Evolutionary conservation across 2,113 vertebrate species (phyloP).

Genomic region (Vulpes lagopus): DNA sequence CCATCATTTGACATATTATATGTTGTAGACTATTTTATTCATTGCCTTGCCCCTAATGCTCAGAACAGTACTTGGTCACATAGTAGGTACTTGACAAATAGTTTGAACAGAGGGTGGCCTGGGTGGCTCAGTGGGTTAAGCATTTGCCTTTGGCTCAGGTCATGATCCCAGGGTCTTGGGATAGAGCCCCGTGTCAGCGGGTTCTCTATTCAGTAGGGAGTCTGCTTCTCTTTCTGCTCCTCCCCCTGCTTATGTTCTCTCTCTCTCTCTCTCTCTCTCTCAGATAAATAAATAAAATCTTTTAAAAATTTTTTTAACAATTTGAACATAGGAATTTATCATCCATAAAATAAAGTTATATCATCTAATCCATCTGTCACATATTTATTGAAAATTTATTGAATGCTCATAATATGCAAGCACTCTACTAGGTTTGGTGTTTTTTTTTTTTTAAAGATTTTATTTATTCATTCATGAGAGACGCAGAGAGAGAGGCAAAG

Average conservation of each 20-base stretch:
- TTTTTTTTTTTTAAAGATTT: no score
- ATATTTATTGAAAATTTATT: not conserved
- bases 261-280: not conserved
- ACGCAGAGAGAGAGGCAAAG: no score
- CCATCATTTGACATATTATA: not conserved
- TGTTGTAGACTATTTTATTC: not conserved
- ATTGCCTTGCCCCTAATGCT: not conserved
- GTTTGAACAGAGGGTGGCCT: not conserved
- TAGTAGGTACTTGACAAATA: not conserved
- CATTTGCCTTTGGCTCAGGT: not conserved
- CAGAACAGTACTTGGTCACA: not conserved
- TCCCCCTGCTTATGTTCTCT: not conserved
- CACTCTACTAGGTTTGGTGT: not conserved
- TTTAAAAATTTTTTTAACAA: not conserved
- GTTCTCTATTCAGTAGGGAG: no score
- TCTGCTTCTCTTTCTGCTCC: not conserved
- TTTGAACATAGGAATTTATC: not conserved
- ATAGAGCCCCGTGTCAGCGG: no score
- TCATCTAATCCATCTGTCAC: not conserved
- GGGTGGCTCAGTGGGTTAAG: not conserved
- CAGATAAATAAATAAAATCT: not conserved
- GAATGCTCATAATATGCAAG: not conserved
- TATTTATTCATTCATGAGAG: no score
- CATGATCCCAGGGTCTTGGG: not conserved
- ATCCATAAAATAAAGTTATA: slow-evolving; percentile 34